Evolutionary conservation across 2,888 invertebrate genomes (phyloP), one percentile per base, ranked within the genome.

Genomic region (Pharmacophagus antenor): DNA sequence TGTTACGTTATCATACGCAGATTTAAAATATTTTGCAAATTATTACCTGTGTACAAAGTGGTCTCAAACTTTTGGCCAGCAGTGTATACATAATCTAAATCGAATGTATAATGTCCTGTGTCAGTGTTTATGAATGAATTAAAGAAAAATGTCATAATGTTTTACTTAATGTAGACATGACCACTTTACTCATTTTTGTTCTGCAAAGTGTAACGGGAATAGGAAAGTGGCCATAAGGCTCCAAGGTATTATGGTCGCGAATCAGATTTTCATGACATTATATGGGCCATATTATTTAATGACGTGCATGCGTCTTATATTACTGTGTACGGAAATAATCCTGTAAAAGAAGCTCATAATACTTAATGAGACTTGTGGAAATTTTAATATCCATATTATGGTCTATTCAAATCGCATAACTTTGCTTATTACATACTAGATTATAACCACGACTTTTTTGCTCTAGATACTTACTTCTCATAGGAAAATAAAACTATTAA

Each of bases 171-270:
- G 42, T 44, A 50, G 27, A 44, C 21, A 44, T 20, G 20, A 17
- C 17, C 12, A 18, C 15, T 15, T 21, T 20, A 20, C 15, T 5
- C 20, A 15, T 3, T 12, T 3, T 15, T 31, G 12, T 31, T 31
- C 2, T 31, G 15, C 15, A 12, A 12, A 31, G 3, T 15, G 31
- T 31, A 31, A 5, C n/a, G 27, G n/a, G 42, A 52, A 46, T 18
- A 22, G 58, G n/a, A 41, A 21, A 41, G 21, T 17, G 25, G 25
- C 18, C 58, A 47, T 41, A 54, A 48, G 53, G 46, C 46, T 51
- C 55, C 37, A 50, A 46, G 51, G 23, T 37, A 25, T 60, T 55
- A 37, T 50, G 49, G 44, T 55, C 55, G 50, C 55, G 60, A 51
- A 12, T 37, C 22, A 46, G 46, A 8, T 58, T 49, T 53, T 3